Evolutionary conservation across 2,797 vertebrate species (phyloP), one percentile per base, ranked within the genome.

Genomic region (Paratrypauchen microcephalus): DNA sequence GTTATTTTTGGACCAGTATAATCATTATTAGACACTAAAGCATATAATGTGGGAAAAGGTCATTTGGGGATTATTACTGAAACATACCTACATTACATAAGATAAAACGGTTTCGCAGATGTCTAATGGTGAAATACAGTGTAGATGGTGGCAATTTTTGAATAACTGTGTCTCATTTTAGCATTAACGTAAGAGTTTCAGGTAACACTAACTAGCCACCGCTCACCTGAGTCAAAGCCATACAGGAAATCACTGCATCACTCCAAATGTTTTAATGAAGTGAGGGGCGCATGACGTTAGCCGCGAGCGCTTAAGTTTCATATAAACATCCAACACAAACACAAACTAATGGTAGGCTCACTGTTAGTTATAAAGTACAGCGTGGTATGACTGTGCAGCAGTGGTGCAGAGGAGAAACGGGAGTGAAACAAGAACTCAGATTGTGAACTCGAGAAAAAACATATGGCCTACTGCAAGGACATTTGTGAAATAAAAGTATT

Each of bases 241-340:
- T 74, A 66, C 78, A 80, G 75, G 52, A 55, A 6, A 65, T 65
- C 62, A 16, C 32, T 0, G 5, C 32, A 63, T 73, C 70, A 69
- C 74, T 63, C 71, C 23, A 65, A 65, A 84, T 47, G 32, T 57
- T 77, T 82, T 86, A 88, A 86, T 69, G 77, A 83, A 66, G 84
- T 81, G 81, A 86, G 76, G 85, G 79, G 74, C 65, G 58, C 76
- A 74, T 83, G 73, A 81, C 72, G 58, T 71, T 47, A 55, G 82
- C 76, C 69, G 68, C 16, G 73, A 73, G 79, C 45, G 21, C 65
- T 74, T 63, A 80, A 73, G 78, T 66, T 23, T 81, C 74, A 72
- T 65, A 62, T 54, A 28, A 67, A 69, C 68, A 70, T 76, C 85
- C 90, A 86, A 66, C 11, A 63, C 76, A 88, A 89, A 87, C 81